Percentiles rank a stretch among this genome's conserved stretches.
Evolutionary conservation across 2,797 vertebrate genomes (phyloP).

Genomic region (Knipowitschia caucasica): DNA sequence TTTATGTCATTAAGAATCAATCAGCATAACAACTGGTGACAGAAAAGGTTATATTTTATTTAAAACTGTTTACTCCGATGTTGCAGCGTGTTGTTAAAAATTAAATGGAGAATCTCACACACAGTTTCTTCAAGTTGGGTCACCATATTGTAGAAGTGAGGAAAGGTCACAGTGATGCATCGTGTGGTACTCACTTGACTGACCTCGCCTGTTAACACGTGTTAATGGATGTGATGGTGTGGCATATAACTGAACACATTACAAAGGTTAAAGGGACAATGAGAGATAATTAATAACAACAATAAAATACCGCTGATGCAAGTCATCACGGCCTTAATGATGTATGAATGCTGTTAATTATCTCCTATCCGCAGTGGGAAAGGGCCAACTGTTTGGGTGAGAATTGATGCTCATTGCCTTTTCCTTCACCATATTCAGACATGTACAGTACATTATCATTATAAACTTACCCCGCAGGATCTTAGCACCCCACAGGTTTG

Average conservation of each 20-base stretch:
- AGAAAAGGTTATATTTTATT: too few relatives aligned
- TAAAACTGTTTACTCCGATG: too few relatives aligned
- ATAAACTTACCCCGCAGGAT: too few relatives aligned
- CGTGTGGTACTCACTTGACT: slow-evolving; percentile 23
- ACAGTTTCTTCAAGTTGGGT: too few relatives aligned
- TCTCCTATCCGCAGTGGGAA: slow-evolving; percentile 43
- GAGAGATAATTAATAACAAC: slow-evolving; percentile 57
- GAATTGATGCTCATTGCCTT: slow-evolving; percentile 10
- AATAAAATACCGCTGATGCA: slow-evolving; percentile 52
- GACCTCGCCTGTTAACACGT: slow-evolving; percentile 42
- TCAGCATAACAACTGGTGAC: too few relatives aligned
- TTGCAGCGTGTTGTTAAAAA: too few relatives aligned
- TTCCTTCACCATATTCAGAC: slow-evolving; percentile 39
- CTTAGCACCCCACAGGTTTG: too few relatives aligned
- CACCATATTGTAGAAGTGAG: background rate
- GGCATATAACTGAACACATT: slow-evolving; percentile 51
- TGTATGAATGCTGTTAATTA: slow-evolving; percentile 67
- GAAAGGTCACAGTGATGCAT: slow-evolving; percentile 1
- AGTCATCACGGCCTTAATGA: slow-evolving; percentile 64
- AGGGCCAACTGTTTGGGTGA: slow-evolving; percentile 23
- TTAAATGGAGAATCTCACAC: too few relatives aligned
- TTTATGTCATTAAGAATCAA: too few relatives aligned
- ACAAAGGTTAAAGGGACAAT: slow-evolving; percentile 52
- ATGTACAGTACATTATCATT: background rate
- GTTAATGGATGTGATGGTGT: slow-evolving; percentile 25